phyloP scores from a whole-genome alignment of 1,140 invertebrate species.

The Solen grandis region DNA sequence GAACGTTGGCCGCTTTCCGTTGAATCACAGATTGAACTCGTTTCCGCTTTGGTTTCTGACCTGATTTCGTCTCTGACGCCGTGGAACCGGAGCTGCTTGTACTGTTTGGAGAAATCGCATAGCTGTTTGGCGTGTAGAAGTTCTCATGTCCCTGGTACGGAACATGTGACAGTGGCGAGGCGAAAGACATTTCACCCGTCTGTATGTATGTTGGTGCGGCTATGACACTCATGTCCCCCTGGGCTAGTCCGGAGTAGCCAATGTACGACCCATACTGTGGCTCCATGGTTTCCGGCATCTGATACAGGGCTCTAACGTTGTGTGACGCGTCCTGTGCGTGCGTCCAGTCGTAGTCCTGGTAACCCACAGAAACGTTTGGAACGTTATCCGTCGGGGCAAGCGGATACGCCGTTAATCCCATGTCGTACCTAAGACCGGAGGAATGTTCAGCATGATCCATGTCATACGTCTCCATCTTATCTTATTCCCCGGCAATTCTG shows the following conservation, averaged over 20 bases:
- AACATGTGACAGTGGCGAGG: conserved; percentile 30
- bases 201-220: conserved; percentile 16
- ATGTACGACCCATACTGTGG: conserved; percentile 19
- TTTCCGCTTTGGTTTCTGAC: conserved; percentile 71
- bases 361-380: conserved; percentile 6
- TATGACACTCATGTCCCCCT: conserved; percentile 24
- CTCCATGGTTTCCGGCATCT: conserved; percentile 23
- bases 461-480: conserved; percentile 15
- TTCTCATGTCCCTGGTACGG: conserved; percentile 31
- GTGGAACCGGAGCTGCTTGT: conserved; percentile 28
- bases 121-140: conserved; percentile 28
- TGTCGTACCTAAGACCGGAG: conserved; percentile 40
- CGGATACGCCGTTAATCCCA: conserved; percentile 22
- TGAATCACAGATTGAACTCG: conserved; percentile 71
- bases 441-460: conserved; percentile 13
- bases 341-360: conserved; percentile 53
- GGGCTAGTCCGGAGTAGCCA: conserved; percentile 25
- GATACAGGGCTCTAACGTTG: conserved; percentile 13
- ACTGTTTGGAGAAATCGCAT: conserved; percentile 9
- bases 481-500: not conserved
- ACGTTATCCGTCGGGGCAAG: conserved; percentile 5
- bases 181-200: conserved; percentile 27
- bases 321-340: not conserved
- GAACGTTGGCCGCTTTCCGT: conserved; percentile 79
- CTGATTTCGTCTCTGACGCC: not conserved